phyloP scores from a whole-genome alignment of 2,797 vertebrate genomes.

The Microctenopoma lineatum region DNA sequence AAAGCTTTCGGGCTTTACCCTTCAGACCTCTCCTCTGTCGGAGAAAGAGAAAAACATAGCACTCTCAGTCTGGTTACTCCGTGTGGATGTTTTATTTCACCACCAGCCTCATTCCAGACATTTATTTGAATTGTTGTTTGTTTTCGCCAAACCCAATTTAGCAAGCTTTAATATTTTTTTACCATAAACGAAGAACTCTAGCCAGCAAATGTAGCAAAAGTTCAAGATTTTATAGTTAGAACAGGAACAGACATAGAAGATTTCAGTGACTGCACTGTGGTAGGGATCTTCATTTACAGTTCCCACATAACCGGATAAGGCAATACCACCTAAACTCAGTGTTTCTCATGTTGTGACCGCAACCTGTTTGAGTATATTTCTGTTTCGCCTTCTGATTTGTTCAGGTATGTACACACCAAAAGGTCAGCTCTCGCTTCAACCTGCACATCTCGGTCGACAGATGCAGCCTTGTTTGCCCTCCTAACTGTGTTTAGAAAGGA shows the following conservation, averaged over 20 bases:
- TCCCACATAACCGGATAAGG: not conserved
- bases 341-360: slow-evolving; percentile 5
- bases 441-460: slow-evolving; percentile 18
- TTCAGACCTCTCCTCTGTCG: slow-evolving; percentile 95
- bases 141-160: slow-evolving; percentile 21
- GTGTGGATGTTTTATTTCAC: slow-evolving; percentile 21
- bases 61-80: slow-evolving; percentile 36
- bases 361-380: slow-evolving; percentile 8
- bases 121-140: slow-evolving; percentile 12
- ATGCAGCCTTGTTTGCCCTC: slow-evolving; percentile 20
- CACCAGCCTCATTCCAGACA: slow-evolving; percentile 16
- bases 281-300: not conserved
- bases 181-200: not conserved
- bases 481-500: slow-evolving; percentile 21
- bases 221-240: not conserved
- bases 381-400: slow-evolving; percentile 17
- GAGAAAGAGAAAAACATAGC: slow-evolving; percentile 38
- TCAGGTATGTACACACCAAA: slow-evolving; percentile 9
- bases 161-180: slow-evolving; percentile 7
- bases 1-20: slow-evolving; percentile 95
- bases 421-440: slow-evolving; percentile 10
- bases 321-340: not conserved
- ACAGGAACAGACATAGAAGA: not conserved
- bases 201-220: not conserved
- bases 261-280: not conserved